Evolutionary conservation across 2,113 vertebrate genomes (phyloP).

Genomic region (Mastomys natalensis): DNA sequence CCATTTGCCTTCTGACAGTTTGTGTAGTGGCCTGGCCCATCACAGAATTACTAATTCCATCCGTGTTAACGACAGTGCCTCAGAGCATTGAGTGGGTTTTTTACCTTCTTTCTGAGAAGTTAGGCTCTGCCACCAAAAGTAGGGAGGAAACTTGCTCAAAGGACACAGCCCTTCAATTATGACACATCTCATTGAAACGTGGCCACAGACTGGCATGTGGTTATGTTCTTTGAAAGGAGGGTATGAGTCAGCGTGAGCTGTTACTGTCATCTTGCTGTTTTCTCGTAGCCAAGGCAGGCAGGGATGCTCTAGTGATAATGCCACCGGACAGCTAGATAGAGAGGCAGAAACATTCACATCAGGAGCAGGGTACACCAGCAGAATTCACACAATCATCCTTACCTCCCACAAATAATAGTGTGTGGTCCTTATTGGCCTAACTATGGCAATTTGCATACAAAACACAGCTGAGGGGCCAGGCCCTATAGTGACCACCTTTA

Average conservation of each 20-base stretch:
- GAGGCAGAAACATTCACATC: not conserved
- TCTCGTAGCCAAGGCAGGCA: constrained; percentile 3
- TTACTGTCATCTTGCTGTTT: constrained; percentile 13
- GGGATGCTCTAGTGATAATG: constrained; percentile 29
- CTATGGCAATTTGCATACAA: not conserved
- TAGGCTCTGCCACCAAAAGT: not conserved
- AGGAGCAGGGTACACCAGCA: not conserved
- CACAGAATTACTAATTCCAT: not conserved
- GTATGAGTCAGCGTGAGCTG: constrained; percentile 63
- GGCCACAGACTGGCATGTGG: not conserved
- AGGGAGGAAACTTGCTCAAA: not conserved
- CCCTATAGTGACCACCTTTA: not conserved
- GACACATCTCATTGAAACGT: not conserved
- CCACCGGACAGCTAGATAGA: not conserved
- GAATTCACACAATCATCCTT: not conserved
- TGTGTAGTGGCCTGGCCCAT: not conserved
- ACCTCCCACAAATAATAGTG: not conserved
- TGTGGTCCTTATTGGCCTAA: not conserved
- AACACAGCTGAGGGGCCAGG: not conserved
- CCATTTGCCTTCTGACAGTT: not conserved
- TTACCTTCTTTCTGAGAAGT: not conserved
- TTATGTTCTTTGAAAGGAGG: constrained; percentile 29
- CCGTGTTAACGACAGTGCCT: not conserved
- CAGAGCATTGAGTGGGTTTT: not conserved
- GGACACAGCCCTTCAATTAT: not conserved